Base-by-base conservation (phyloP, 2,113 vertebrate genomes). In the Rhinogobius similis region DNA sequence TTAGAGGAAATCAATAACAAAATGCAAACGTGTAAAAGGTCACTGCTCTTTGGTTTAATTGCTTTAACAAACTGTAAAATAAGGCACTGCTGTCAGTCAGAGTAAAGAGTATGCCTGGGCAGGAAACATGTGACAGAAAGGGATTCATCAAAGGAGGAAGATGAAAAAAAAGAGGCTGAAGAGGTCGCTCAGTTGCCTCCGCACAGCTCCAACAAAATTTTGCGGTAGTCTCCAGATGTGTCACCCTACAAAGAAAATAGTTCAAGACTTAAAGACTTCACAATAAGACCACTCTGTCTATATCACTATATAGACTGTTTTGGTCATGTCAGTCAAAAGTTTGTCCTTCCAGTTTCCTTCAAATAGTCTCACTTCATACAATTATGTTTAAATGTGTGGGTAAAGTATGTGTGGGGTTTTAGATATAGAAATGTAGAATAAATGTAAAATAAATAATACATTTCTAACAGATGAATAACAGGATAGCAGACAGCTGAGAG, bases 211-310 rank as follows among this genome's bases (percentile, higher is more conserved):
- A 99, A 92, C 67, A 99, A 94, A 64, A 97, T 94, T 72, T 96
- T 97, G 72, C 93, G 93, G 68, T 99, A 99, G 90, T 99, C 96
- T 16, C 98, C 98, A 0, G 98, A 99, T 36, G 94, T 95, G 83
- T 99, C 98, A 52, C 95, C 97, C 98, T 99, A 65, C 1, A 36
- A 61, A 16, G 65, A 48, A 56, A 48, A 78, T 21, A 14, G 21
- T 39, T 78, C 62, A 82, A 67, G 50, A 56, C 46, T 69, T 7
- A 71, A 76, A 4, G 9, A 32, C 11, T 55, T 26, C 12, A 55
- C 52, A 26, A 24, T 55, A 26, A 55, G 52, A 14, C 21, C 12
- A 13, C 3, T 24, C 1, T 14, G 21, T 26, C 52, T 52, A 1
- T 52, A 26, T 55, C 46, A 6, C 26, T 55, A 24, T 3, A 26